Evolutionary conservation across 2,888 invertebrate genomes (phyloP).

Genomic region (Rhagonycha lutea): DNA sequence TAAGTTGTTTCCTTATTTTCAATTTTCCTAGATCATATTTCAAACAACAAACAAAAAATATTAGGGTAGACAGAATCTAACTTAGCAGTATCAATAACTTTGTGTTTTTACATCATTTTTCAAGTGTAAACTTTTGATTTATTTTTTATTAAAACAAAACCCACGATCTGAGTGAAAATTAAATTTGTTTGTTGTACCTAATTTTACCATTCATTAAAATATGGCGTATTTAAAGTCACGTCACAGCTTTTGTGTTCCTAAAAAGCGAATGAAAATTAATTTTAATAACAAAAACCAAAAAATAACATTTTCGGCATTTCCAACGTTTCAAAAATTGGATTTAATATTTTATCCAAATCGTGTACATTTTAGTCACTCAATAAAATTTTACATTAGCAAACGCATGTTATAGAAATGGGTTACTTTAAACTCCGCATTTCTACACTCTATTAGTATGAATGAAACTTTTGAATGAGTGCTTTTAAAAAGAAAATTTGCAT

Average conservation of each 20-base stretch:
- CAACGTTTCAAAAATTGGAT: not conserved
- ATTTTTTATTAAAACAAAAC: not conserved
- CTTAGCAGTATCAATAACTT: not conserved
- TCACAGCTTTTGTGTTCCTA: too few species aligned
- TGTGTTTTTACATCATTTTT: not conserved
- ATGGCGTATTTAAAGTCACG: not conserved
- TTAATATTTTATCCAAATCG: not conserved
- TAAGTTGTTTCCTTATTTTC: not conserved
- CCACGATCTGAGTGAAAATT: not conserved
- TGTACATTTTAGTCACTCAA: not conserved
- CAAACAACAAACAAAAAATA: not conserved
- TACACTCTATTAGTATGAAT: slow-evolving; percentile 13
- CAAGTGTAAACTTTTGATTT: not conserved
- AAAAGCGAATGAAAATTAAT: not conserved
- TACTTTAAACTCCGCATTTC: not conserved
- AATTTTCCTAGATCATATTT: not conserved
- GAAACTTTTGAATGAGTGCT: slow-evolving; percentile 9
- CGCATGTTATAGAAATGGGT: not conserved
- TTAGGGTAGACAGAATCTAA: not conserved
- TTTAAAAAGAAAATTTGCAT: slow-evolving; percentile 21
- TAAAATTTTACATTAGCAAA: not conserved
- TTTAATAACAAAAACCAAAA: not conserved
- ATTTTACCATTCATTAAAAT: not conserved
- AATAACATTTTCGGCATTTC: not conserved
- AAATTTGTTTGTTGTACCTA: not conserved